phyloP scores from a whole-genome alignment of 2,113 vertebrate genomes.

The Helogale parvula region DNA sequence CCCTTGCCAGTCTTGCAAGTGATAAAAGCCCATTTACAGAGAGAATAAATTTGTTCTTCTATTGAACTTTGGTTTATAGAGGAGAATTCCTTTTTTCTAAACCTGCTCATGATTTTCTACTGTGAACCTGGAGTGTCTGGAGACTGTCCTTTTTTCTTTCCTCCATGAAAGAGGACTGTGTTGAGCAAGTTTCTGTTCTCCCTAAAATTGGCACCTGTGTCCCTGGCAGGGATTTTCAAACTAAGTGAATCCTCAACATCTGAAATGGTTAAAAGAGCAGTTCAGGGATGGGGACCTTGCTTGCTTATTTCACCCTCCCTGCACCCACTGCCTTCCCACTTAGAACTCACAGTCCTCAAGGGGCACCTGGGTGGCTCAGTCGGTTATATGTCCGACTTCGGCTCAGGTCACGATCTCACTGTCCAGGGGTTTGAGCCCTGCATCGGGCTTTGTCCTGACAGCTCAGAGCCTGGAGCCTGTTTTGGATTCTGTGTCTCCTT shows the following conservation, averaged over 20 bases:
- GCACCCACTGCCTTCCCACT: neutral
- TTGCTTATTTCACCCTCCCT: neutral
- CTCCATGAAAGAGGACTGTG: neutral
- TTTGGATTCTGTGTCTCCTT: no score
- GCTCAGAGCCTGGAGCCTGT: no score
- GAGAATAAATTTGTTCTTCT: constrained; percentile 84
- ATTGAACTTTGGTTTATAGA: constrained; percentile 56
- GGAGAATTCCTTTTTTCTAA: constrained; percentile 6
- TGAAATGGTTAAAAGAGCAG: neutral
- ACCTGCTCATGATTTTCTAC: neutral
- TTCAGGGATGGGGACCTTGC: neutral
- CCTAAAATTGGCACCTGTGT: neutral
- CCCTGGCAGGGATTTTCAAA: neutral
- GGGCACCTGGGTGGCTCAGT: no score
- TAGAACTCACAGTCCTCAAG: neutral
- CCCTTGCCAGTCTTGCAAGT: neutral
- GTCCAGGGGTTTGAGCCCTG: no score
- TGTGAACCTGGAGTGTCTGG: neutral
- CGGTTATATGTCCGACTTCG: no score
- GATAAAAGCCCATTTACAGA: constrained; percentile 78
- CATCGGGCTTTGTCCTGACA: no score
- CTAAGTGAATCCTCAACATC: neutral
- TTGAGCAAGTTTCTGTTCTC: neutral
- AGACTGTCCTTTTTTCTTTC: neutral
- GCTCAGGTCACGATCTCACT: no score